These are phyloP conservation scores for Poeciliopsis occidentalis DNA, from an alignment of 2,113 vertebrate species.

Conservation along the genomic window DNA sequence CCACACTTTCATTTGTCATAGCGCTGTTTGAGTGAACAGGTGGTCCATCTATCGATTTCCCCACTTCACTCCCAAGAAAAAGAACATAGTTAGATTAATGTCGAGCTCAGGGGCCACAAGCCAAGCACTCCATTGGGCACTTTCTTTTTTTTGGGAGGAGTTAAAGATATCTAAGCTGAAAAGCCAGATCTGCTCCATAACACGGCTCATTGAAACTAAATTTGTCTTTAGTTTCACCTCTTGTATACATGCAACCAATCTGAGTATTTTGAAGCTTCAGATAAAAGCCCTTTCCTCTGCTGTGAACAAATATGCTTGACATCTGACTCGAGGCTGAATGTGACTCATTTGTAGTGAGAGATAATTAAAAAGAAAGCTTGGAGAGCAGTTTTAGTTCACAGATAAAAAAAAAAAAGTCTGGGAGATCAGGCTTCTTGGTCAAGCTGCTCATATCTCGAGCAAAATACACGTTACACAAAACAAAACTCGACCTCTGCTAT, in stretches of 20 bases:
- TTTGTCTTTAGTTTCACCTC: slow-evolving; percentile 17
- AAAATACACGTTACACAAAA: slow-evolving; percentile 33
- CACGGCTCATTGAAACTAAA: slow-evolving; percentile 31
- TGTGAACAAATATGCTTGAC: slow-evolving; percentile 37
- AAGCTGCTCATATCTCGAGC: slow-evolving; percentile 32
- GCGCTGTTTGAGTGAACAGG: slow-evolving; percentile 74
- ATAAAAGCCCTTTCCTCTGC: slow-evolving; percentile 15
- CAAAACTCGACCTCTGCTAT: slow-evolving; percentile 29
- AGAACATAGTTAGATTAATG: slow-evolving; percentile 68
- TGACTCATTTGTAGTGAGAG: slow-evolving; percentile 54
- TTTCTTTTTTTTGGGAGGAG: slow-evolving; percentile 6
- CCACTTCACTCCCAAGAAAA: slow-evolving; percentile 64
- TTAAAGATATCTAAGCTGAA: slow-evolving; percentile 41
- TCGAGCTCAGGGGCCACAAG: slow-evolving; percentile 66
- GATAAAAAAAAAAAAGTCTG: slow-evolving; percentile 37
- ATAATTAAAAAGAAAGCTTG: slow-evolving; percentile 63
- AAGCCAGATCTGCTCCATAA: slow-evolving; percentile 42
- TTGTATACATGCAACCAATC: slow-evolving; percentile 1
- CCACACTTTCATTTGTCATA: slow-evolving; percentile 80
- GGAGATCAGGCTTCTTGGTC: slow-evolving; percentile 60
- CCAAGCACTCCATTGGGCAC: slow-evolving; percentile 29
- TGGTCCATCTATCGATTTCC: slow-evolving; percentile 77
- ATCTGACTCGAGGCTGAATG: slow-evolving; percentile 28
- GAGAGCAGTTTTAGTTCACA: slow-evolving; percentile 55
- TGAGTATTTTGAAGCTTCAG: slow-evolving; percentile 40